Evolutionary conservation across 2,888 invertebrate genomes (phyloP), one percentile per base, ranked within the genome.

Genomic region (Pseudococcus viburni): DNA sequence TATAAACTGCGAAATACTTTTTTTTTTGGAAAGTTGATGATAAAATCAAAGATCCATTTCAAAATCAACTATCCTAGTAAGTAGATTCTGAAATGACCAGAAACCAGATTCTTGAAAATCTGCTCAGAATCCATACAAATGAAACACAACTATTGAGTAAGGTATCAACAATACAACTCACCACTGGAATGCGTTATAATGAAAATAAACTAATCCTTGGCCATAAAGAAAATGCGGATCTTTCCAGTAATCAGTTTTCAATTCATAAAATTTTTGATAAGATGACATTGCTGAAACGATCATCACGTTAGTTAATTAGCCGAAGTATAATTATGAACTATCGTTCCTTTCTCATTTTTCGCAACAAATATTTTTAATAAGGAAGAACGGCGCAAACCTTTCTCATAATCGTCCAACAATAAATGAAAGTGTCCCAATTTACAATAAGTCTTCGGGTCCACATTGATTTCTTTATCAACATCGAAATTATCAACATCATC

Each of bases 361-460:
- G 26, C 15, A 59, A 85, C 11, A n/a, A 4, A 42, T 33, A 68
- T 11, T 59, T 11, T 4, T 1, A 12, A 33, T 17, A 39, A 17
- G 46, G 15, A 64, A 17, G n/a, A 39, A 42, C 3, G 39, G 15
- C 6, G 33, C 33, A 12, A 73, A 98, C 99, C 98, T 96, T 98
- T 98, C 48, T 95, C 94, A 93, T 96, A 98, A 91, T 99, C 97
- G 92, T 97, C 97, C 22, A 98, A 93, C 1, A 99, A 93, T 51
- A 99, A 93, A 92, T 98, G 97, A 91, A 99, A 96, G 93, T 99
- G 99, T 2, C 99, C 99, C 88, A 99, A 93, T 92, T 98, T 97
- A 91, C 98, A 97, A 92, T 96, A 98, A 2, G 98, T 96, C 92
- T 96, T 95, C 0, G 97, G 96, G 92, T 97, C 96, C 90, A 97